Base-by-base conservation (phyloP, 2,888 invertebrate species). In the Muscina levida region DNA sequence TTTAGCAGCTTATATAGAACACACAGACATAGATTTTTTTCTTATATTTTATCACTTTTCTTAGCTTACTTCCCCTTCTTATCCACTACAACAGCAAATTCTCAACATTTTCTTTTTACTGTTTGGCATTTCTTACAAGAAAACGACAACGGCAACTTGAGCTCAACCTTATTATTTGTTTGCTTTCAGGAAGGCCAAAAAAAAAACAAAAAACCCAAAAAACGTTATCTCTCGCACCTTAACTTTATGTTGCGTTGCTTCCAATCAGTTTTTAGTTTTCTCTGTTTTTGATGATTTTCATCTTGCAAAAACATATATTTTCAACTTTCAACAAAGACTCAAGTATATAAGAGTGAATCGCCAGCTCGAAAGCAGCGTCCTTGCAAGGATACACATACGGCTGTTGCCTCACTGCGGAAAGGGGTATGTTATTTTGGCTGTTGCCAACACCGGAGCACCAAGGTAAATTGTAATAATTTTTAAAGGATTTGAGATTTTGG, bases 391-490 rank as follows among this genome's bases (percentile, higher is more conserved):
- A 31, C 8, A 8, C 51, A 51, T 5, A 31, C 6, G 8, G 15
- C 6, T 51, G 46, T 22, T 51, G 19, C 19, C 10, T 31, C 31
- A 3, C 3, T 31, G 31, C 31, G 53, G 53, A 53, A 53, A 4
- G 10, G 39, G 15, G n/a, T 10, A 59, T 5, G 59, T 37, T 37
- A 59, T 39, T 26, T 26, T 57, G 1, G 15, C 37, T 26, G 37
- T 56, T 31, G 57, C 15, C 37, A 2, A 26, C 15, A 31, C 6
- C 13, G n/a, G 31, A 67, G 17, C 13, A 67, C 11, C 26, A 17
- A 51, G 59, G 17, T 67, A 39, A 51, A 62, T 81, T 81, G 68
- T 75, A 81, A 81, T 81, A 81, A 81, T 77, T 77, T 81, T 44
- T 65, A 77, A 77, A 75, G 81, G 81, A 75, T 77, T 81, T 81